Percentiles rank a stretch among this genome's conserved stretches.
phyloP scores from a whole-genome alignment of 2,113 vertebrate species.

The Macrotus californicus region DNA sequence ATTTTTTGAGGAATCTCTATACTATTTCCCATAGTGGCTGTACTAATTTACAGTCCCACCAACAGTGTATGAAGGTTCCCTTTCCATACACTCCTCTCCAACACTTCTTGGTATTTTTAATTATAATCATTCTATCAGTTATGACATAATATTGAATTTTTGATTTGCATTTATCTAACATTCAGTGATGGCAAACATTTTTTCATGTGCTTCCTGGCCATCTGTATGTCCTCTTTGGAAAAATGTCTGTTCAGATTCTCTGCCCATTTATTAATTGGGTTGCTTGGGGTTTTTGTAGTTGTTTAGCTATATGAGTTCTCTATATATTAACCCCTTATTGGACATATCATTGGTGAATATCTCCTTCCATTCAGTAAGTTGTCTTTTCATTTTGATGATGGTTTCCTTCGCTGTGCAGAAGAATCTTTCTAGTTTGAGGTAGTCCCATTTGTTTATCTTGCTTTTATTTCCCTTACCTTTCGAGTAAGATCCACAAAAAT shows the following conservation, averaged over 20 bases:
- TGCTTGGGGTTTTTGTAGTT: not conserved
- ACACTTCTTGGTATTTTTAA: not conserved
- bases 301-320: not conserved
- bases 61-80: not conserved
- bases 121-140: not conserved
- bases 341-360: no score
- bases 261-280: not conserved
- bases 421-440: not conserved
- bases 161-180: not conserved
- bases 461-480: not conserved
- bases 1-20: not conserved
- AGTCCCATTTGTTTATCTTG: not conserved
- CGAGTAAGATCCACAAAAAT: not conserved
- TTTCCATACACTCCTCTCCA: not conserved
- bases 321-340: not conserved
- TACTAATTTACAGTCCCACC: no score
- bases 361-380: no score
- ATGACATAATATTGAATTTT: not conserved
- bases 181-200: not conserved
- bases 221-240: no score
- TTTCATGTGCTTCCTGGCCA: not conserved
- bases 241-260: not conserved
- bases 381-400: not conserved
- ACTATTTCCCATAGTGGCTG: no score
- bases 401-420: not conserved